Percentiles rank a stretch among this genome's conserved stretches.
Conservation (phyloP, 1,140 invertebrate genomes). For the Campoletis sonorensis region DNA sequence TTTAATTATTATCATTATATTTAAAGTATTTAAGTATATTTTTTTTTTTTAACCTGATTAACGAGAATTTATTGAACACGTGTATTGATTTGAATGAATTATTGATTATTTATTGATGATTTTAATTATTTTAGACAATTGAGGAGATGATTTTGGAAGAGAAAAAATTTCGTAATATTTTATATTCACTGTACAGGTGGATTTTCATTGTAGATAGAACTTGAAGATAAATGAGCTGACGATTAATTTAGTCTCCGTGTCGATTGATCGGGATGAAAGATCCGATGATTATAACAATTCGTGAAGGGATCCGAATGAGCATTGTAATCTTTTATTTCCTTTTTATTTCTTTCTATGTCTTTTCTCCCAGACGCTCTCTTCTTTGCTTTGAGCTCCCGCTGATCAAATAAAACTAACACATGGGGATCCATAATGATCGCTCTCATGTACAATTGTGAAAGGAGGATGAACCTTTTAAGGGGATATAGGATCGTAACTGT, state of each 20-base stretch:
- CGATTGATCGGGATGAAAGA: background rate
- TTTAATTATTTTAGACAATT: no score
- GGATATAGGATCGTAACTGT: constrained; percentile 36
- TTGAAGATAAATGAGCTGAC: background rate
- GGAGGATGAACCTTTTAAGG: constrained; percentile 24
- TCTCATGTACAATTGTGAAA: constrained; percentile 28
- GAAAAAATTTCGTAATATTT: no score
- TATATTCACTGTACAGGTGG: no score
- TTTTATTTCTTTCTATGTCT: background rate
- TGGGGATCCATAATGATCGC: constrained; percentile 9
- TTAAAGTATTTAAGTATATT: no score
- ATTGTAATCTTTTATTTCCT: background rate
- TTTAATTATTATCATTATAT: no score
- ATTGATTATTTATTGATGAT: no score
- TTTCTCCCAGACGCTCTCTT: background rate
- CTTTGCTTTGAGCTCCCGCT: background rate
- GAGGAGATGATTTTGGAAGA: no score
- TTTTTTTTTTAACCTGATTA: no score
- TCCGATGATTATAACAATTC: background rate
- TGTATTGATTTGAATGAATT: no score
- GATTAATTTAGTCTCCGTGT: background rate
- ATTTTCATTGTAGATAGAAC: no score
- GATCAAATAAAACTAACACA: background rate
- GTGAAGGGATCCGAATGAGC: background rate
- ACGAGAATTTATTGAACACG: no score